Base-by-base conservation (phyloP, 2,113 vertebrate genomes). In the Ranitomeya imitator region DNA sequence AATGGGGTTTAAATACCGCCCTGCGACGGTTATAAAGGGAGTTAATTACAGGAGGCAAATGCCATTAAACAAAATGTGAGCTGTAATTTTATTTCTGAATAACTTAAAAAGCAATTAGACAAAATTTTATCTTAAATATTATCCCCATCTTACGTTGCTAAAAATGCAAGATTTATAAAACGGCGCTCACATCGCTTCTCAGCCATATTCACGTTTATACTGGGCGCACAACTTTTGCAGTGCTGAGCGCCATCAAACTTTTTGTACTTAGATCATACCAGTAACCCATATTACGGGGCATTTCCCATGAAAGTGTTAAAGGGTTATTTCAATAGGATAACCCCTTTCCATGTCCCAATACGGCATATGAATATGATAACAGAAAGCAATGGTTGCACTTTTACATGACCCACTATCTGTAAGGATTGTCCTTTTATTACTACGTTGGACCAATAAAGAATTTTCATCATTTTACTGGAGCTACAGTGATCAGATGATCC, bases 1-100 rank as follows among this genome's bases (percentile, higher is more conserved):
- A 79, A 73, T 73, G 67, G 23, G 86, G 19, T 26, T 71, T 71
- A 81, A 71, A 85, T 85, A 55, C 83, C 54, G 83, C 83, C 51
- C 52, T 59, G 61, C 67, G 52, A 13, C 11, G 52, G 61, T 54
- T 57, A 79, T 65, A 79, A 19, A 80, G 26, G 45, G 51, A 80
- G 51, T 54, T 87, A 80, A 65, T 87, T 87, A 69, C 45, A 79
- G 63, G 63, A 57, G 54, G 7, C n/a, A 31, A 73, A 23, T n/a
- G 67, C 23, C 83, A 57, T 85, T 55, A 83, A 80, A 26, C 78
- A 80, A 26, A 69, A 67, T 52, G 61, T 1, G 59, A 67, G 37
- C 26, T 52, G 61, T n/a, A 14, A 83, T 83, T 54, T 83, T 67
- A 83, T 45, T 54, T 67, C 80, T 21, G 37, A 83, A 83, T 83